Base-by-base conservation (phyloP, 2,797 vertebrate genomes). In the Premnoplex brunnescens region DNA sequence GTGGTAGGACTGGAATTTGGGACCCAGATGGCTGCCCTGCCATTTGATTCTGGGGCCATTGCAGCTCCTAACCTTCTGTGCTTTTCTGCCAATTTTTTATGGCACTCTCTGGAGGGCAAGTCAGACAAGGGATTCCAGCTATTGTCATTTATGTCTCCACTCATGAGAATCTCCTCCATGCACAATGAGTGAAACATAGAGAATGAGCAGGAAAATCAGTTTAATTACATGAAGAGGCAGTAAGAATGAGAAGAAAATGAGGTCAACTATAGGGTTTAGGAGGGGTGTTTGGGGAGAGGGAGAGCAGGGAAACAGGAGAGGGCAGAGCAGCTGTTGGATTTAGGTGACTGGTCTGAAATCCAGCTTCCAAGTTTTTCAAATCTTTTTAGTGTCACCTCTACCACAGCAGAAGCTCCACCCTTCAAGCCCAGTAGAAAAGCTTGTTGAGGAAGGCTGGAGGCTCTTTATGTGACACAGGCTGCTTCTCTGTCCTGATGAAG, bases 171-270 rank as follows among this genome's bases (percentile, higher is more conserved):
- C 91, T 95, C 91, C 91, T 95, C 95, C 54, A 52, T 81, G 89
- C 83, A 97, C 93, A 92, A 91, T 92, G 94, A 97, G 84, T 89
- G 95, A 97, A 97, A 97, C 95, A 97, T n/a, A 87, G 95, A 97
- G 96, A 97, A 92, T 96, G 97, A 97, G 92, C 97, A 97, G 97
- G 97, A 97, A 97, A 98, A 98, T 98, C 94, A 73, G 97, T 97
- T 97, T 98, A 98, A 98, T 98, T 98, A 97, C 95, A 96, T 94
- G 90, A 97, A 95, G 94, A 97, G 95, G 72, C 95, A 96, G 89
- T 89, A 97, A 97, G 97, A 97, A 98, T 96, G 95, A 97, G 89
- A 97, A 85, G 83, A 96, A 96, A 97, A 97, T 98, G 96, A 97
- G 97, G 97, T 97, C 97, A 97, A 52, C 91, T 90, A 51, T 94